Conservation (phyloP, 2,797 vertebrate species). For the Tapirus indicus region DNA sequence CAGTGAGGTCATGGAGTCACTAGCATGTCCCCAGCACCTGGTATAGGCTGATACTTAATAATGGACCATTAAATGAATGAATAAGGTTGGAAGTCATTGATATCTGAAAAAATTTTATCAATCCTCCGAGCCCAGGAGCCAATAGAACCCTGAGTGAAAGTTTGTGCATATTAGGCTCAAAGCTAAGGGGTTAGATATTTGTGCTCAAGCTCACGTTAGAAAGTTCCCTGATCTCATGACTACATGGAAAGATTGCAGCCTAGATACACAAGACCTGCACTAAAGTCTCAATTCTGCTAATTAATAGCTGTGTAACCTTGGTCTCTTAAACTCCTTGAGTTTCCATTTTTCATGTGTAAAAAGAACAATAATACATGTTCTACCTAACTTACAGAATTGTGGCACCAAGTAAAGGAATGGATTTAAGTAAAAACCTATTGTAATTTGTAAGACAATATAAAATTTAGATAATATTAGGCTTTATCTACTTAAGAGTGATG, state of each 20-base stretch:
- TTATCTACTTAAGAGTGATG: background rate
- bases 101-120: background rate
- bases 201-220: background rate
- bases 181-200: background rate
- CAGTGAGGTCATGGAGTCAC: background rate
- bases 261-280: background rate
- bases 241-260: background rate
- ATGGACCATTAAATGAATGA: background rate
- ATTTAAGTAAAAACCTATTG: slow-evolving; percentile 26
- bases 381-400: background rate
- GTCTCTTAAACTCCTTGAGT: background rate
- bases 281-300: background rate
- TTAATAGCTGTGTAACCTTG: background rate
- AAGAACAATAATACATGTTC: background rate
- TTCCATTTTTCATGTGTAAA: background rate
- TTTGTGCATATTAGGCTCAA: background rate
- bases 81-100: background rate
- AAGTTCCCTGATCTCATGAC: background rate
- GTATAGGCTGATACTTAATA: background rate
- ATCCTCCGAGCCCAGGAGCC: background rate
- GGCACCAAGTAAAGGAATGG: background rate
- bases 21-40: background rate
- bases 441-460: background rate
- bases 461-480: background rate
- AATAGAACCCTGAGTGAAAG: background rate